Conservation (phyloP, 2,888 invertebrate species). For the Falcaria lacertinaria region DNA sequence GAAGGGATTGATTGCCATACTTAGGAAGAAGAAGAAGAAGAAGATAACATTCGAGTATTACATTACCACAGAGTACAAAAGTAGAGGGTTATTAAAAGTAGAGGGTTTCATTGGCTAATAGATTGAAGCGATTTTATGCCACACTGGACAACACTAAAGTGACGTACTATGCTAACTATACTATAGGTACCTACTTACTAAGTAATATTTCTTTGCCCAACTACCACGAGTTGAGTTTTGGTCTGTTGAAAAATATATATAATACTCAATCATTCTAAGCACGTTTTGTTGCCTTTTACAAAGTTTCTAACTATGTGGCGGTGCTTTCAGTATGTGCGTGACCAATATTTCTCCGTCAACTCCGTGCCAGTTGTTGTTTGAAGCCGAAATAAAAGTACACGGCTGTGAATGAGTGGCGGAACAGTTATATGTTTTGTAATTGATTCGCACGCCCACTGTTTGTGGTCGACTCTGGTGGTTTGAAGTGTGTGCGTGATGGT, state of each 20-base stretch:
- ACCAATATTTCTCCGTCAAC: slow-evolving; percentile 29
- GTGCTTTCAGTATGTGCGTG: slow-evolving; percentile 30
- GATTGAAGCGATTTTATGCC: too few species aligned
- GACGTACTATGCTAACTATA: too few species aligned
- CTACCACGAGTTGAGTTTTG: slow-evolving; percentile 32
- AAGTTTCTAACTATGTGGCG: slow-evolving; percentile 33
- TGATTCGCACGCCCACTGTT: slow-evolving; percentile 57
- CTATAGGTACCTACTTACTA: too few species aligned
- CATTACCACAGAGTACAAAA: too few species aligned
- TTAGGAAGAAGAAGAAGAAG: too few species aligned
- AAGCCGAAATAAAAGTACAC: slow-evolving; percentile 30
- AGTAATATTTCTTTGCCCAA: slow-evolving; percentile 33
- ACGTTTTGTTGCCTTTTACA: slow-evolving; percentile 44
- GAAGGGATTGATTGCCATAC: too few species aligned
- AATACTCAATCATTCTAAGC: slow-evolving; percentile 46
- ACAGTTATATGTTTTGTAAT: slow-evolving; percentile 66
- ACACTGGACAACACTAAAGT: too few species aligned
- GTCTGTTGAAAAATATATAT: slow-evolving; percentile 40
- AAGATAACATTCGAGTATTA: too few species aligned
- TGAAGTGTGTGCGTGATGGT: slow-evolving; percentile 50
- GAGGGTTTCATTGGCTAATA: too few species aligned
- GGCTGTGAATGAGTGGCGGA: slow-evolving; percentile 49
- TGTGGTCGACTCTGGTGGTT: slow-evolving; percentile 33
- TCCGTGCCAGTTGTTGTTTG: slow-evolving; percentile 33
- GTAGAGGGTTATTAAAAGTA: too few species aligned